These are phyloP conservation scores for Rhaphigaster nebulosa DNA, from an alignment of 2,888 invertebrate species.

Conservation along the genomic window DNA sequence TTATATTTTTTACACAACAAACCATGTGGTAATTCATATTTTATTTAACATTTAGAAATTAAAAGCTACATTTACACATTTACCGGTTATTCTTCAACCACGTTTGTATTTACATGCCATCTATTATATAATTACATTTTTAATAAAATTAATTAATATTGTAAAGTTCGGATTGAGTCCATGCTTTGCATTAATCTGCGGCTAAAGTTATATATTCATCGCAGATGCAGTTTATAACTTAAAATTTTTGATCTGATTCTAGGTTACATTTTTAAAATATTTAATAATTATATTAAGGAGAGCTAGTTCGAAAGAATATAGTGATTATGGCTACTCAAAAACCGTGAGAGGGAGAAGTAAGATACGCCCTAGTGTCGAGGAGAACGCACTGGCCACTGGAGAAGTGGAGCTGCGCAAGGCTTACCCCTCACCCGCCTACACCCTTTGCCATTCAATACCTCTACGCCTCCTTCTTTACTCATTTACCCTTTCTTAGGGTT, in stretches of 20 bases:
- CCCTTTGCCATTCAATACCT: conserved; percentile 43
- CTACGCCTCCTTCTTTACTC: background rate
- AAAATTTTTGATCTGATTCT: background rate
- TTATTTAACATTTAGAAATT: background rate
- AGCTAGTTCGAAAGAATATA: background rate
- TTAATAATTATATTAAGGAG: background rate
- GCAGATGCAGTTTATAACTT: background rate
- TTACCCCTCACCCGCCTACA: conserved; percentile 6
- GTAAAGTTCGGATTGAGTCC: background rate
- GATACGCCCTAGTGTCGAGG: conserved; percentile 17
- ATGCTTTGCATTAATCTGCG: background rate
- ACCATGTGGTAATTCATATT: background rate
- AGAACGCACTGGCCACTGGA: conserved; percentile 28
- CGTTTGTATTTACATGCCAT: background rate
- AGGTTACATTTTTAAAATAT: background rate
- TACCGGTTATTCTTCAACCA: background rate
- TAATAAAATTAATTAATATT: background rate
- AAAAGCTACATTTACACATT: background rate
- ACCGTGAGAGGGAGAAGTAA: background rate
- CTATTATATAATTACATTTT: background rate
- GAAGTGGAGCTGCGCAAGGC: background rate
- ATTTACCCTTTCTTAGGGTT: background rate
- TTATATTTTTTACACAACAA: background rate
- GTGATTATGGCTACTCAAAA: background rate
- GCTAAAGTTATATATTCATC: background rate